phyloP scores from a whole-genome alignment of 2,888 invertebrate species.

The Margaritifera margaritifera region DNA sequence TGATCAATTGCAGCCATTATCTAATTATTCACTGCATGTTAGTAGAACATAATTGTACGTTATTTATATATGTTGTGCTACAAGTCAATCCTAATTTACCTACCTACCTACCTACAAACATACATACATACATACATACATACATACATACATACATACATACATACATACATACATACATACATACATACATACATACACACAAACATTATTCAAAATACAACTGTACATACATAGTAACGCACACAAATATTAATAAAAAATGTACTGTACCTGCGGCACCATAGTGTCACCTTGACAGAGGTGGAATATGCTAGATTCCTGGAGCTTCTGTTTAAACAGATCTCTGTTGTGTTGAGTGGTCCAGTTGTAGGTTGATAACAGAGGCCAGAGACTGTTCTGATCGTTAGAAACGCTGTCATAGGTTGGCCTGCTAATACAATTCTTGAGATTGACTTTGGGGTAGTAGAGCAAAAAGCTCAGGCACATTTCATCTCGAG shows the following conservation, averaged over 20 bases:
- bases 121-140: too few species aligned
- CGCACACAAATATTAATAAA: neutral
- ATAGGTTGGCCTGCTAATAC: constrained; percentile 2
- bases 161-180: constrained; percentile 6
- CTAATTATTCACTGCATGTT: too few species aligned
- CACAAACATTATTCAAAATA: constrained; percentile 1
- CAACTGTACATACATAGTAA: neutral
- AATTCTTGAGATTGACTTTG: constrained; percentile 76
- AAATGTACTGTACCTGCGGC: too few species aligned
- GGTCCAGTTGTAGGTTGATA: too few species aligned
- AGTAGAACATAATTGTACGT: too few species aligned
- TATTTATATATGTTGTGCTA: too few species aligned
- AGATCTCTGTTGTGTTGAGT: neutral
- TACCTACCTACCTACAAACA: too few species aligned
- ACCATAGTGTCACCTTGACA: too few species aligned
- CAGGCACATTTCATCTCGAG: constrained; percentile 65
- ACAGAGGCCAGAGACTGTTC: too few species aligned
- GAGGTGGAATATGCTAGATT: neutral
- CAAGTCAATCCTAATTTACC: too few species aligned
- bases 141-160: neutral
- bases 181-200: constrained; percentile 6
- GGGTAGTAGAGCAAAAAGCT: constrained; percentile 82
- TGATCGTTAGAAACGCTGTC: constrained; percentile 1
- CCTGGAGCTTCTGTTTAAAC: neutral
- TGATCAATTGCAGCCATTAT: too few species aligned